Base-by-base conservation (phyloP, 1,140 invertebrate species). In the Danaus melanippus region DNA sequence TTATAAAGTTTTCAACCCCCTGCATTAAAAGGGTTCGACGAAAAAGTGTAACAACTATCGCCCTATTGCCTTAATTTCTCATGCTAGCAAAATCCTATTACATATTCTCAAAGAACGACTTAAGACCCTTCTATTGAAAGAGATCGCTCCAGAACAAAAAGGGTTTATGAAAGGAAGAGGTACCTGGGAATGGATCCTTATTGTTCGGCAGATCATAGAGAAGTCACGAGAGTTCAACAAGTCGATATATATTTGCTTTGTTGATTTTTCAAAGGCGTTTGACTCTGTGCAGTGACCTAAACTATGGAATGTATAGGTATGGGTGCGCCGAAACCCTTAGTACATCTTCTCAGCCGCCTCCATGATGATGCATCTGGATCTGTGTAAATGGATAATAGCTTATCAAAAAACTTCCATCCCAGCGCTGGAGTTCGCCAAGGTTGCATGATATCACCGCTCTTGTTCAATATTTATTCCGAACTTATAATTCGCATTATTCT, bases 131-230 rank as follows among this genome's bases (percentile, higher is more conserved):
- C 41, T 55, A 10, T 15, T 11, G 10, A 43, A 48, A 11, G 32
- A 54, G 8, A 54, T 46, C 41, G 45, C 39, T 48, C 40, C 0
- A 43, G 52, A 54, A 42, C 52, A 54, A 10, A 45, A 44, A 8
- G 32, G 44, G 10, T 54, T 54, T 42, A 21, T 54, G 8, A 55
- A 55, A 43, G 41, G 53, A 15, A 54, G 42, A 8, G 53, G 53
- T 10, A 42, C 53, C 9, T 10, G 46, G 9, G 46, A 55, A 9
- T 39, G 47, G 32, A 41, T 54, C 9, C 8, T 54, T 12, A 47
- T 42, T 47, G 40, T 54, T 6, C 53, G 53, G 8, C 53, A 54
- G 12, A 47, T 54, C 4, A 47, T 54, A 39, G 53, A 46, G 5
- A 46, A 46, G 8, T 11, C 45, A 9, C 12, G 45, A 12, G 45